Evolutionary conservation across 1,140 invertebrate genomes (phyloP), one percentile per base, ranked within the genome.

Genomic region (Hormaphis cornu): DNA sequence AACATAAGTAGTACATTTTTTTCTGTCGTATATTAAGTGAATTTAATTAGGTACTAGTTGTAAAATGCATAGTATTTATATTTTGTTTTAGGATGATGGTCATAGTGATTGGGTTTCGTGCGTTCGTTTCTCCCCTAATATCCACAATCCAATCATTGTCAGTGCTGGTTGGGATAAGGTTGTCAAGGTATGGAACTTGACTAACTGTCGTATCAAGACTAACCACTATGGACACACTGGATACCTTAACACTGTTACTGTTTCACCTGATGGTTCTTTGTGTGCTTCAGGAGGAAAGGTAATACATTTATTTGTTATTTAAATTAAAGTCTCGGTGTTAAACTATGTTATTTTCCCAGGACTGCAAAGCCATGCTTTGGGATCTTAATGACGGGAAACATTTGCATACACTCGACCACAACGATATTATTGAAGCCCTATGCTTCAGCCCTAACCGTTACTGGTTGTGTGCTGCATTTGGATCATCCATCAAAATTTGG

Each of bases 361-460:
- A 99, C 81, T 95, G 93, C 80, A 95, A 96, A 82, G 96, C 97
- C 10, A 97, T 99, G 94, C 81, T 99, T 56, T 99, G 97, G 97
- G 97, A 99, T 80, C 82, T 99, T 74, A 99, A 99, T 82, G 97
- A 99, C 79, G 95, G 95, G 80, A 99, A 99, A 81, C 96, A 99
- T 80, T 83, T 99, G 75, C 97, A 99, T 82, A 99, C 97, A 33
- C 82, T 99, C 73, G 94, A 98, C 76, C 96, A 98, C 79, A 97
- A 95, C 80, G 96, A 98, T 76, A 93, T 94, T 77, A 98, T 99
- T 80, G 98, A 95, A 76, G 90, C 96, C 8, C 82, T 99, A 73
- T 95, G 93, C 86, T 99, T 99, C 87, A 97, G 93, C 75, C 97
- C 97, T 56, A 99, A 99, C 82, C 89, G 97, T 78, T 99, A 99